phyloP scores from a whole-genome alignment of 2,888 invertebrate genomes.

The Agrenia bidenticulata region DNA sequence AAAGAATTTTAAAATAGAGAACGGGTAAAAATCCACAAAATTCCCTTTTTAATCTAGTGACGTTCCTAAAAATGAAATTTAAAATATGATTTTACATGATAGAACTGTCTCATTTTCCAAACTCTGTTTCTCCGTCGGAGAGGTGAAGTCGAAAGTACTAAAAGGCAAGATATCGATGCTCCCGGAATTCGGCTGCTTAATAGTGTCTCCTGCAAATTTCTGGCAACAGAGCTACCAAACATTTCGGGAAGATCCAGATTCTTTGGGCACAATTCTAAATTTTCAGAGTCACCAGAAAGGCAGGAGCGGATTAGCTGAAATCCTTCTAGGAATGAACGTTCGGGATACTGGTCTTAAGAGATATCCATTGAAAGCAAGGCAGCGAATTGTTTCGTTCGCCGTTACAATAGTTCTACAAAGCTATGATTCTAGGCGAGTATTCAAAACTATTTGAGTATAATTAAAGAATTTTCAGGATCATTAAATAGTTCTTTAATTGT shows the following conservation, averaged over 20 bases:
- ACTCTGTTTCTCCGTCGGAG: slow-evolving; percentile 71
- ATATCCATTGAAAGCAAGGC: slow-evolving; percentile 79
- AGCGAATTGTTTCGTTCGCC: slow-evolving; percentile 84
- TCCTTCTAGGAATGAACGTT: slow-evolving; percentile 88
- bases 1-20: slow-evolving; percentile 74
- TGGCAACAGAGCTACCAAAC: slow-evolving; percentile 83
- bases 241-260: slow-evolving; percentile 75
- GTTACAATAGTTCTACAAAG: slow-evolving; percentile 78
- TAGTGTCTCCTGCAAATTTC: slow-evolving; percentile 89
- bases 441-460: too few species aligned
- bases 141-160: slow-evolving; percentile 66
- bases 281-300: slow-evolving; percentile 80
- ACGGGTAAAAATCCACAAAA: slow-evolving; percentile 61
- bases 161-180: slow-evolving; percentile 64
- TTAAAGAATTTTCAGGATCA: too few species aligned
- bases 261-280: slow-evolving; percentile 77
- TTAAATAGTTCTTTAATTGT: too few species aligned
- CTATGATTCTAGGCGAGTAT: slow-evolving; percentile 42
- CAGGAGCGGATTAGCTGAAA: slow-evolving; percentile 80
- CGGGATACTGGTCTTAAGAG: slow-evolving; percentile 87
- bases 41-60: not conserved
- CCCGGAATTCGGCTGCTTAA: slow-evolving; percentile 87
- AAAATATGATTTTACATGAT: slow-evolving; percentile 13
- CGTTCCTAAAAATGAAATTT: too few species aligned
- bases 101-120: slow-evolving; percentile 59